Percentiles rank a stretch among this genome's conserved stretches.
Conservation (phyloP, 2,113 vertebrate species). For the Trinectes maculatus region DNA sequence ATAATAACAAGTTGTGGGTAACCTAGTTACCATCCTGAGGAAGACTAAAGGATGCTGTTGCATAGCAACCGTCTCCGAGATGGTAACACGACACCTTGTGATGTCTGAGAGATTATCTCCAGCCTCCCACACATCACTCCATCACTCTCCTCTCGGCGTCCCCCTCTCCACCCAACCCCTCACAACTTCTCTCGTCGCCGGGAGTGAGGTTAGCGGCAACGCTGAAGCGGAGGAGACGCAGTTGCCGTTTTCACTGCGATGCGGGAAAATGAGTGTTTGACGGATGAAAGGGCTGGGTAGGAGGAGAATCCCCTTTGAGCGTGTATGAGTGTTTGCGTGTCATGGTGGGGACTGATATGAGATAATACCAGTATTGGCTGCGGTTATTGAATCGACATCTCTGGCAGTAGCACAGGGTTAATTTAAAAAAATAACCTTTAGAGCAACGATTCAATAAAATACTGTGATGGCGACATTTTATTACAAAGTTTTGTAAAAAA, state of each 20-base stretch:
- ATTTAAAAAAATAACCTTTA: too few relatives aligned
- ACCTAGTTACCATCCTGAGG: slow-evolving; percentile 67
- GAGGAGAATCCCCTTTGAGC: slow-evolving; percentile 24
- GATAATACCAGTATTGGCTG: slow-evolving; percentile 9
- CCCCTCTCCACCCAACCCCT: slow-evolving; percentile 30
- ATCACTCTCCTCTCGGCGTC: slow-evolving; percentile 54
- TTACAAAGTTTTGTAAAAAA: slow-evolving; percentile 8
- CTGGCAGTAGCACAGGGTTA: background rate
- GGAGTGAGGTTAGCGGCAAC: slow-evolving; percentile 43
- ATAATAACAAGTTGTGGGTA: slow-evolving; percentile 51
- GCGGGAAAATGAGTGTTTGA: slow-evolving; percentile 28
- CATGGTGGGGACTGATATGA: slow-evolving; percentile 21
- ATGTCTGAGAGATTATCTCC: slow-evolving; percentile 67
- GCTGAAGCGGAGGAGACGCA: slow-evolving; percentile 29
- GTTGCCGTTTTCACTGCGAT: slow-evolving; percentile 12
- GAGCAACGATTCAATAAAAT: too few relatives aligned
- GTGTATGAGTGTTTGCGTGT: slow-evolving; percentile 21
- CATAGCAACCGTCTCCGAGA: slow-evolving; percentile 69
- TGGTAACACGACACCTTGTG: slow-evolving; percentile 66
- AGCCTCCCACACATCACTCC: slow-evolving; percentile 68
- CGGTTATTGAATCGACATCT: slow-evolving; percentile 2
- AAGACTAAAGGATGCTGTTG: slow-evolving; percentile 71
- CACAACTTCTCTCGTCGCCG: slow-evolving; percentile 47
- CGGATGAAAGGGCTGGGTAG: slow-evolving; percentile 5
- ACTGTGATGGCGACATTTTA: too few relatives aligned